A percentile compares a stretch with the other conserved stretches of the same genome.
phyloP scores from a whole-genome alignment of 2,113 vertebrate genomes.

The Epinephelus cyanopodus region DNA sequence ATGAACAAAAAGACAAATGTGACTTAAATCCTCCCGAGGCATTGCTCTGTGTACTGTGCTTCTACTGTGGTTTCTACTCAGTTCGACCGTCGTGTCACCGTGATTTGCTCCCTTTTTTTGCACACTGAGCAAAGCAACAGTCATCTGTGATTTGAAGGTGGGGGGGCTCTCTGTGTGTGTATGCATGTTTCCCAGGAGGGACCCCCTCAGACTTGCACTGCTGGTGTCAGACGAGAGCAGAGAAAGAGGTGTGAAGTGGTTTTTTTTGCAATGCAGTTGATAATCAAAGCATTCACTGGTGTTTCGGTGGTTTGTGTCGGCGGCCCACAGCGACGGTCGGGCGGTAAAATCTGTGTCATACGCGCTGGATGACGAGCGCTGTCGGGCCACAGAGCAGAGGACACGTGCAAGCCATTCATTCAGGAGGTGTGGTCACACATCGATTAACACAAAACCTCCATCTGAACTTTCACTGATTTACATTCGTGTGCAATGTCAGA shows the following conservation, averaged over 20 bases:
- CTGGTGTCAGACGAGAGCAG: conserved; percentile 39
- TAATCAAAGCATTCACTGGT: conserved; percentile 77
- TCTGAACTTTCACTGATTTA: conserved; percentile 7
- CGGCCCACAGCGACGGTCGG: not conserved
- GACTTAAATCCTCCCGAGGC: not conserved
- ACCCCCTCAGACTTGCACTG: conserved; percentile 38
- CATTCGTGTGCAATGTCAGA: conserved; percentile 34
- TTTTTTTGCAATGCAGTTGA: conserved; percentile 81
- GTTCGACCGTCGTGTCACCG: conserved; percentile 45
- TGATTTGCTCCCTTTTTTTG: conserved; percentile 71
- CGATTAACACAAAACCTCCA: conserved; percentile 19
- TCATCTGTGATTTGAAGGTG: conserved; percentile 45
- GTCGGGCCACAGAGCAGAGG: not conserved
- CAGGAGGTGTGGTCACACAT: too few relatives aligned
- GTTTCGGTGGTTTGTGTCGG: conserved; percentile 9
- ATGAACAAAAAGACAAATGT: not conserved
- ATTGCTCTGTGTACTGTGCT: conserved; percentile 11
- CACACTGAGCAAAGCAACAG: conserved; percentile 72
- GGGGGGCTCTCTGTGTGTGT: conserved; percentile 31
- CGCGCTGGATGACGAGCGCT: not conserved
- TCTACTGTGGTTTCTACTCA: conserved; percentile 37
- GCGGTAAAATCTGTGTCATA: not conserved
- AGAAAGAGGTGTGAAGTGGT: conserved; percentile 17
- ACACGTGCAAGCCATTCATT: conserved; percentile 33
- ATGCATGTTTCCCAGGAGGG: conserved; percentile 27